A percentile compares a stretch with the other conserved stretches of the same genome.
These are phyloP conservation scores for Heteromurus nitidus DNA, from an alignment of 2,888 invertebrate genomes.

Conservation along the genomic window DNA sequence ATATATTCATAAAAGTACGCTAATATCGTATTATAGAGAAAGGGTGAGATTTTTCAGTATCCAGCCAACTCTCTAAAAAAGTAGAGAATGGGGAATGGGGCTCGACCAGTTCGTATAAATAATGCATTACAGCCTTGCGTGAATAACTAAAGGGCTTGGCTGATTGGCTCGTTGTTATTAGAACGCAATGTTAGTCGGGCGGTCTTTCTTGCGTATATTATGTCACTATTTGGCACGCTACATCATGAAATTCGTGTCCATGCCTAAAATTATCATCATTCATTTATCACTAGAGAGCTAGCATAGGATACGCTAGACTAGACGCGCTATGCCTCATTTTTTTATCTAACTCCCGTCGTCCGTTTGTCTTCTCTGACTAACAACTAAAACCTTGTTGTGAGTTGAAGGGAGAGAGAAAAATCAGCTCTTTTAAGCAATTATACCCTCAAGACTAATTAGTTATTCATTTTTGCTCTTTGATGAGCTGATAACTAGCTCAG, in stretches of 20 bases:
- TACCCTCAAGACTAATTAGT: constrained; percentile 67
- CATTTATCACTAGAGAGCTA: constrained; percentile 14
- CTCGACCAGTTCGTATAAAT: constrained; percentile 40
- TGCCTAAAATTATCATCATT: constrained; percentile 23
- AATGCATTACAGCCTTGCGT: constrained; percentile 15
- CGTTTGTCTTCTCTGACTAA: too few relatives aligned
- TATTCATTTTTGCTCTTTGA: constrained; percentile 68
- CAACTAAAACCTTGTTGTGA: too few relatives aligned
- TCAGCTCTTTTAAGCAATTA: constrained; percentile 61
- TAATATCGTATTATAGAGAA: too few relatives aligned
- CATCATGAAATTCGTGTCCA: constrained; percentile 33
- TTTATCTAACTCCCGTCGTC: background rate
- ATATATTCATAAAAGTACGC: background rate
- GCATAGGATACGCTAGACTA: too few relatives aligned
- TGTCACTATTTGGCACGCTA: constrained; percentile 38
- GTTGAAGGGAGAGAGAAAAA: background rate
- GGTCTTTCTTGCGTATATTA: constrained; percentile 23
- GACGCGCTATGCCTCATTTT: too few relatives aligned
- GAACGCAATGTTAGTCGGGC: constrained; percentile 24
- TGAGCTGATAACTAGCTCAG: constrained; percentile 38
- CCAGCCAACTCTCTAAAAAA: too few relatives aligned
- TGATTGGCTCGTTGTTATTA: constrained; percentile 34
- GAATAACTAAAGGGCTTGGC: background rate
- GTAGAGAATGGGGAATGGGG: too few relatives aligned
- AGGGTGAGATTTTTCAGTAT: too few relatives aligned